Conservation (phyloP, 2,113 vertebrate genomes). For the Spea bombifrons region DNA sequence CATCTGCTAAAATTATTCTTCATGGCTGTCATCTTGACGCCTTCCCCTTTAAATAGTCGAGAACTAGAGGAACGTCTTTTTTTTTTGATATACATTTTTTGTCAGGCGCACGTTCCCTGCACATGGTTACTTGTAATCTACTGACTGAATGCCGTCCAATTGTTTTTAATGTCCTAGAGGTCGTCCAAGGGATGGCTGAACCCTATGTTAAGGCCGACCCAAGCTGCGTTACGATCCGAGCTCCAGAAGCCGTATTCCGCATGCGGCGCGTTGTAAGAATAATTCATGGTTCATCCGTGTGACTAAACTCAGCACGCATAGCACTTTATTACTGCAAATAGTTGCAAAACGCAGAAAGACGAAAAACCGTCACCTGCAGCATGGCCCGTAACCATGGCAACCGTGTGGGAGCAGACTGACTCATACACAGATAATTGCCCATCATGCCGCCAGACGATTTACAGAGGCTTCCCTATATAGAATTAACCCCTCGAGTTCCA, state of each 20-base stretch:
- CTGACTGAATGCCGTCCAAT: no score
- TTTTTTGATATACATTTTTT: no score
- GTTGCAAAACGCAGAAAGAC: conserved; percentile 24
- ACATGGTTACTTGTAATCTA: no score
- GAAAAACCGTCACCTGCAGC: conserved; percentile 38
- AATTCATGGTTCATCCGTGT: conserved; percentile 15
- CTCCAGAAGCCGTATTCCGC: not conserved
- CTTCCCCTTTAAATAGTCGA: no score
- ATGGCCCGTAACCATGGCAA: conserved; percentile 41
- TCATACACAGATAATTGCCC: conserved; percentile 42
- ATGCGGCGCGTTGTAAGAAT: not conserved
- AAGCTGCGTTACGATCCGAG: not conserved
- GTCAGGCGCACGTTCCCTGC: no score
- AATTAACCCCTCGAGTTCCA: conserved; percentile 26
- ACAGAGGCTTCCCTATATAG: conserved; percentile 36
- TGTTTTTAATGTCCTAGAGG: no score
- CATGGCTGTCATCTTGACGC: no score
- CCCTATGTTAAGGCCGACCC: not conserved
- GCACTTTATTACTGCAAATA: conserved; percentile 36
- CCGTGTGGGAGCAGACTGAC: conserved; percentile 32
- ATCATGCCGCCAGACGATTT: conserved; percentile 37
- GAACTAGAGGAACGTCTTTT: no score
- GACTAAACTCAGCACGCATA: conserved; percentile 30
- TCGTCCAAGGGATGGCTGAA: not conserved
- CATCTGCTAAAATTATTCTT: no score